phyloP scores from a whole-genome alignment of 2,113 vertebrate genomes.

The Poicephalus gulielmi region DNA sequence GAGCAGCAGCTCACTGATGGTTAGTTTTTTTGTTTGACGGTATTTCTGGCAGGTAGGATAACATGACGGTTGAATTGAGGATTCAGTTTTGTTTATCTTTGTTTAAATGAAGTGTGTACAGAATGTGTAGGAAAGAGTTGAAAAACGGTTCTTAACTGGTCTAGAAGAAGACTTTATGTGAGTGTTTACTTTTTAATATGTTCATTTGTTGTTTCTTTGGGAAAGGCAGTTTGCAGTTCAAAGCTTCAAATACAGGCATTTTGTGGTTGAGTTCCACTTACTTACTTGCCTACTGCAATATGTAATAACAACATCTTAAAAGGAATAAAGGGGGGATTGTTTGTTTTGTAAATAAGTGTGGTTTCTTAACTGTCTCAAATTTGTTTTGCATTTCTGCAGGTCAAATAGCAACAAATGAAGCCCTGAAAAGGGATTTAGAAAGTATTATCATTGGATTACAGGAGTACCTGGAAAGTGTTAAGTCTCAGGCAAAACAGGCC shows the following conservation, averaged over 20 bases:
- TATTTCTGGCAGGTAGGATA: background rate
- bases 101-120: background rate
- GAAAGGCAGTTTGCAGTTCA: background rate
- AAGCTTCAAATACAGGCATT: background rate
- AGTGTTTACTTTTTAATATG: background rate
- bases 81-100: background rate
- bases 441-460: slow-evolving; percentile 87
- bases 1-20: slow-evolving; percentile 94
- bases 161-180: background rate
- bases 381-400: slow-evolving; percentile 70
- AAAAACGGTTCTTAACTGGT: background rate
- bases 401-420: slow-evolving; percentile 91
- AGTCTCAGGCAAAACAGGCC: slow-evolving; percentile 79
- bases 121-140: background rate
- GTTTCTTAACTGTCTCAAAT: background rate
- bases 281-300: background rate
- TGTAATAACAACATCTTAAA: background rate
- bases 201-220: background rate
- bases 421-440: slow-evolving; percentile 87
- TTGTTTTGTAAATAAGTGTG: background rate
- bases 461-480: slow-evolving; percentile 84
- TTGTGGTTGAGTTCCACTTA: background rate
- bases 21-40: slow-evolving; percentile 10
- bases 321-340: background rate
- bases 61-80: background rate